These are phyloP conservation scores for Sinocyclocheilus grahami DNA, from an alignment of 2,113 vertebrate species.

Conservation along the genomic window DNA sequence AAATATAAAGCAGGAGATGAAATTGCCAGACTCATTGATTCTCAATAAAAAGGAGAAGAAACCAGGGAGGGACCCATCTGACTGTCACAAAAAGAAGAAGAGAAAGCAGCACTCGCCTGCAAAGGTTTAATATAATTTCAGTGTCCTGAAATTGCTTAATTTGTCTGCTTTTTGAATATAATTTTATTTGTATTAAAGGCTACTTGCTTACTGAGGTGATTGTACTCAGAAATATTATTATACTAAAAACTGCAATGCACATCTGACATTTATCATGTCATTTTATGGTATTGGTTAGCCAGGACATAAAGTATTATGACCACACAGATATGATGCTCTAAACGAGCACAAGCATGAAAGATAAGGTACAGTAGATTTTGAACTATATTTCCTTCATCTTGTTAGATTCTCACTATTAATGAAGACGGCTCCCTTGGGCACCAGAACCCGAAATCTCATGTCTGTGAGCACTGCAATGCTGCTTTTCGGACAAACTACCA, in stretches of 20 bases:
- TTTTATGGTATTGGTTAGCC: neutral
- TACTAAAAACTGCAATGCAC: neutral
- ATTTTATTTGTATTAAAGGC: neutral
- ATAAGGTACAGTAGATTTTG: neutral
- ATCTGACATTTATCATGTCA: neutral
- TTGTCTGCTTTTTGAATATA: too few relatives aligned
- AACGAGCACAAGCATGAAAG: neutral
- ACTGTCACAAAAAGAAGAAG: constrained; percentile 97
- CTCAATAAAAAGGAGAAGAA: constrained; percentile 92
- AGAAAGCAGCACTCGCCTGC: constrained; percentile 97
- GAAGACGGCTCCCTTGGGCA: constrained; percentile 93
- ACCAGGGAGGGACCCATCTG: constrained; percentile 84
- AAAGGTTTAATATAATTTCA: constrained; percentile 80
- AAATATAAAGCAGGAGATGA: constrained; percentile 96
- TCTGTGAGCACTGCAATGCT: constrained; percentile 97
- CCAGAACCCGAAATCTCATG: constrained; percentile 95
- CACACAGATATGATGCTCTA: neutral
- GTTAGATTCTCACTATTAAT: constrained; percentile 95
- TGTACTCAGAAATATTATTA: neutral
- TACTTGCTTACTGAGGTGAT: neutral
- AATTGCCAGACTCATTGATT: constrained; percentile 85
- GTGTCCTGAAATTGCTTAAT: too few relatives aligned
- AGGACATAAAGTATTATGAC: neutral
- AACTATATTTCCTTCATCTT: constrained; percentile 14
- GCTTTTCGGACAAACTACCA: constrained; percentile 99